phyloP scores from a whole-genome alignment of 2,888 invertebrate genomes.

The Chrysolina americana region DNA sequence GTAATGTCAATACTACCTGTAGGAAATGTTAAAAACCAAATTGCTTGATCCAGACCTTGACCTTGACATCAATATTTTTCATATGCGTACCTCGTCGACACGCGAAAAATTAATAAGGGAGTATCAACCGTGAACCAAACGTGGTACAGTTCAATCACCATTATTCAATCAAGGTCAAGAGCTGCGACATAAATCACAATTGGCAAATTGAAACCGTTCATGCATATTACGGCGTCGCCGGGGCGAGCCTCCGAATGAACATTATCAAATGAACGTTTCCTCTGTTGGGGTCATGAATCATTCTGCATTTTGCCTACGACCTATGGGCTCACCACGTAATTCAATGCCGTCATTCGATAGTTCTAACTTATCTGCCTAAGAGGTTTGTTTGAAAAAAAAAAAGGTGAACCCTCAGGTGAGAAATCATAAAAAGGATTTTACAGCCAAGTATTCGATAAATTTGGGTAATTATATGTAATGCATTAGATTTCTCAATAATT shows the following conservation, averaged over 20 bases:
- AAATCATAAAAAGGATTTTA: not conserved
- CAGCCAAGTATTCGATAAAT: too few species aligned
- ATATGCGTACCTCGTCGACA: not conserved
- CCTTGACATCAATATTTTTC: not conserved
- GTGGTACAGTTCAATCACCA: not conserved
- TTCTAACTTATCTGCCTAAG: not conserved
- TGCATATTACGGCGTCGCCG: not conserved
- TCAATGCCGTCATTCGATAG: not conserved
- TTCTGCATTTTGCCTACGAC: not conserved
- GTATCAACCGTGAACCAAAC: not conserved
- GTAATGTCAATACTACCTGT: too few species aligned
- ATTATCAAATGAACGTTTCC: constrained; percentile 16
- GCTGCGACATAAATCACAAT: constrained; percentile 18
- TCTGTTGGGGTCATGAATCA: constrained; percentile 9
- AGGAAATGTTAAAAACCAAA: too few species aligned
- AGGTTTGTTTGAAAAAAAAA: not conserved
- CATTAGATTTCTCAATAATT: too few species aligned
- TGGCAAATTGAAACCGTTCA: not conserved
- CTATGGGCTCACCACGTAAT: not conserved
- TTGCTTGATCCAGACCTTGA: not conserved
- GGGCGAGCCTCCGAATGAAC: constrained; percentile 18
- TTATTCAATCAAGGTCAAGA: constrained; percentile 15
- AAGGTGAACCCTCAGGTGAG: not conserved
- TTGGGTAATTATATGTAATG: too few species aligned
- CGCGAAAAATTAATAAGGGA: not conserved